phyloP scores from a whole-genome alignment of 2,113 vertebrate species.

The Glaucidium brasilianum region DNA sequence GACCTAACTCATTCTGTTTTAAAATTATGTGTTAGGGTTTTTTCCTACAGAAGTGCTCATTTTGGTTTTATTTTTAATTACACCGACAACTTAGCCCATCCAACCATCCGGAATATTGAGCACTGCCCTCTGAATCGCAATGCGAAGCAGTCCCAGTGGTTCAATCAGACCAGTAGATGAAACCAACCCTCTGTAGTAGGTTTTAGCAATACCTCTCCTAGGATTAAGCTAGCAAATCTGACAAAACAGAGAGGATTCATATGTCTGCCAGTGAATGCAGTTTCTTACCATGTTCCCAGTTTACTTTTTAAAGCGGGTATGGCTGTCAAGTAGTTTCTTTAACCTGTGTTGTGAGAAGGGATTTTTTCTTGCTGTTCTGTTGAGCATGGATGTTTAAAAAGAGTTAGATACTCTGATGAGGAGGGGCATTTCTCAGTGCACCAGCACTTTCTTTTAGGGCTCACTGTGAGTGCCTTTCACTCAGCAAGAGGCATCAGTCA shows the following conservation, averaged over 20 bases:
- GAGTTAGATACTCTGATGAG: background rate
- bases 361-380: background rate
- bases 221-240: background rate
- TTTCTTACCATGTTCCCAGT: background rate
- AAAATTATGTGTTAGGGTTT: background rate
- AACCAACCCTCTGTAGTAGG: background rate
- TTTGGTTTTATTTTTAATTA: background rate
- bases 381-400: background rate
- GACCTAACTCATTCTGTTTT: background rate
- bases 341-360: background rate
- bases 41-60: background rate
- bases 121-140: rapidly evolving
- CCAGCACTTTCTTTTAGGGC: background rate
- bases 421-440: background rate
- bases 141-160: rapidly evolving
- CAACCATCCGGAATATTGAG: background rate
- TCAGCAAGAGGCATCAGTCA: background rate
- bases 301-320: background rate
- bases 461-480: background rate
- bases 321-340: background rate
- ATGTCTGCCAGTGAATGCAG: background rate
- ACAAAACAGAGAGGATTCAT: background rate
- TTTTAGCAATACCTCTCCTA: background rate
- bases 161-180: background rate
- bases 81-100: background rate